Percentiles rank a stretch among this genome's conserved stretches.
Conservation (phyloP, 1,140 invertebrate genomes). For the Agrypnia vestita region DNA sequence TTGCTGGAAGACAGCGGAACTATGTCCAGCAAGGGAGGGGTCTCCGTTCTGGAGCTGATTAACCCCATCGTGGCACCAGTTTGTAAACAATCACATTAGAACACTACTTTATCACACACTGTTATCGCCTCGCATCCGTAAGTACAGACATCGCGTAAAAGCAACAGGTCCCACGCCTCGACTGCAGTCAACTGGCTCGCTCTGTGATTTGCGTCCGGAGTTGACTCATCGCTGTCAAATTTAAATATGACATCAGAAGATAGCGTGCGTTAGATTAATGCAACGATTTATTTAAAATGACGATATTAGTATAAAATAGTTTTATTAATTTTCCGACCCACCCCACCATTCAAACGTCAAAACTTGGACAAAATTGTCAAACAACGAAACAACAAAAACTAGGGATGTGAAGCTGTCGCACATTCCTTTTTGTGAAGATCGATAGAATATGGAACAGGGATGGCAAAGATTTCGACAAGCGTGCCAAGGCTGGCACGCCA, state of each 20-base stretch:
- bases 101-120: constrained; percentile 40
- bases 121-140: constrained; percentile 39
- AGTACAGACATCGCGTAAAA: constrained; percentile 36
- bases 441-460: too few species aligned
- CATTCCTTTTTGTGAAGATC: too few species aligned
- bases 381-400: neutral
- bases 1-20: constrained; percentile 66
- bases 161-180: constrained; percentile 52
- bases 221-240: constrained; percentile 54
- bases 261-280: constrained; percentile 24
- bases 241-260: constrained; percentile 55
- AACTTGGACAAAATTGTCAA: neutral
- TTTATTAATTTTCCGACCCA: constrained; percentile 5
- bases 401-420: constrained; percentile 4
- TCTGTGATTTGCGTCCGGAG: constrained; percentile 27
- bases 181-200: constrained; percentile 36
- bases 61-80: constrained; percentile 66
- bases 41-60: constrained; percentile 69
- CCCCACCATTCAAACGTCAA: constrained; percentile 18
- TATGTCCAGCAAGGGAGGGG: constrained; percentile 70
- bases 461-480: too few species aligned
- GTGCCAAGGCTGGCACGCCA: too few species aligned
- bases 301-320: constrained; percentile 20
- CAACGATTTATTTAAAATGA: constrained; percentile 3
- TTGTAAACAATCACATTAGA: constrained; percentile 50